A percentile compares a stretch with the other conserved stretches of the same genome.
phyloP scores from a whole-genome alignment of 2,797 vertebrate genomes.

The Hipposideros larvatus region DNA sequence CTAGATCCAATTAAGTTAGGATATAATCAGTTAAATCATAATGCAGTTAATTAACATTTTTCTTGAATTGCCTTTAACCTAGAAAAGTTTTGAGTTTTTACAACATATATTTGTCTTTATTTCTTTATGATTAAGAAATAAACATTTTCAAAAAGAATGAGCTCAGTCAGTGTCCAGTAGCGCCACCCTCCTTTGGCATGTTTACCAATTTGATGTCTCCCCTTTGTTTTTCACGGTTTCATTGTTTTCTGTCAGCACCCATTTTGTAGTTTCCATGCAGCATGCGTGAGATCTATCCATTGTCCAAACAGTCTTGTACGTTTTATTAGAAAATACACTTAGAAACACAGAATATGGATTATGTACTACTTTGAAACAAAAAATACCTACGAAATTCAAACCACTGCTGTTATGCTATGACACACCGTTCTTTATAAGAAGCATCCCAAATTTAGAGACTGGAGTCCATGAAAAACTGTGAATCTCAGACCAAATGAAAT shows the following conservation, averaged over 20 bases:
- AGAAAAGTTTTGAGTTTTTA: neutral
- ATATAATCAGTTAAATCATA: neutral
- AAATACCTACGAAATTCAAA: neutral
- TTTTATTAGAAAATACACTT: slow-evolving; percentile 36
- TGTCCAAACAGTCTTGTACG: neutral
- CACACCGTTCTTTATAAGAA: neutral
- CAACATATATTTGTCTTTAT: neutral
- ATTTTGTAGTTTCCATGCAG: neutral
- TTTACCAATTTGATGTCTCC: neutral
- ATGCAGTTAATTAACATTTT: neutral
- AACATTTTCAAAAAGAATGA: neutral
- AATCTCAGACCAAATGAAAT: slow-evolving; percentile 66
- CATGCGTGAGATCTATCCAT: neutral
- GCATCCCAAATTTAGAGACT: slow-evolving; percentile 4
- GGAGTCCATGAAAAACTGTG: neutral
- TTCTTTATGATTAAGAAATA: slow-evolving; percentile 49
- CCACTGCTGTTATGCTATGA: neutral
- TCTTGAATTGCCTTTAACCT: slow-evolving; percentile 50
- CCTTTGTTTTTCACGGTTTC: neutral
- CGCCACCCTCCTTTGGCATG: neutral
- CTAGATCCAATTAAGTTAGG: neutral
- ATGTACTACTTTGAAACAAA: slow-evolving; percentile 25
- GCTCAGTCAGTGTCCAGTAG: neutral
- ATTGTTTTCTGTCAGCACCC: slow-evolving; percentile 5
- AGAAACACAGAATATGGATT: neutral